Conservation (phyloP, 2,888 invertebrate genomes). For the Neoitamus cyanurus region DNA sequence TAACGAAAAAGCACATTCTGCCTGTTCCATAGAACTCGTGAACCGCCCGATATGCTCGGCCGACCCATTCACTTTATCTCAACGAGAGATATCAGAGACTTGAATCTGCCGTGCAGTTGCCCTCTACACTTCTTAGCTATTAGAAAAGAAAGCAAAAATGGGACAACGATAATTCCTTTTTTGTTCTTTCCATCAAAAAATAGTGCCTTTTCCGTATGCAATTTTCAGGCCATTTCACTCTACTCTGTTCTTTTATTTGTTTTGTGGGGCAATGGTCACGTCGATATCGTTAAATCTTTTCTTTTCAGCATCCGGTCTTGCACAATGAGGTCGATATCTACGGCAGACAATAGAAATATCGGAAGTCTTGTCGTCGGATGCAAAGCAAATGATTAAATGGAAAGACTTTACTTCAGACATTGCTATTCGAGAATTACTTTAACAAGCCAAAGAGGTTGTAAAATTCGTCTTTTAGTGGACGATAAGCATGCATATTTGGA, state of each 20-base stretch:
- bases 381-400: too few species aligned
- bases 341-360: too few species aligned
- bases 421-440: too few species aligned
- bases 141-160: neutral
- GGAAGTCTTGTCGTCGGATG: too few species aligned
- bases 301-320: neutral
- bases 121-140: neutral
- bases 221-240: slow-evolving; percentile 45
- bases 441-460: too few species aligned
- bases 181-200: slow-evolving; percentile 2
- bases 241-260: slow-evolving; percentile 44
- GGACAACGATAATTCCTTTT: neutral
- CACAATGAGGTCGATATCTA: too few species aligned
- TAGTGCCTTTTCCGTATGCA: slow-evolving; percentile 31
- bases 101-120: neutral
- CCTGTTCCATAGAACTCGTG: neutral
- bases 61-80: too few species aligned
- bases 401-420: too few species aligned
- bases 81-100: too few species aligned
- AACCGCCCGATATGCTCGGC: too few species aligned
- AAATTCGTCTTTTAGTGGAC: too few species aligned
- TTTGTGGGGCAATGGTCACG: slow-evolving; percentile 48
- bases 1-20: neutral
- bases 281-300: slow-evolving; percentile 50
- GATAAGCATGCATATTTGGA: too few species aligned